phyloP scores from a whole-genome alignment of 2,113 vertebrate genomes.

The Myotis brandtii region DNA sequence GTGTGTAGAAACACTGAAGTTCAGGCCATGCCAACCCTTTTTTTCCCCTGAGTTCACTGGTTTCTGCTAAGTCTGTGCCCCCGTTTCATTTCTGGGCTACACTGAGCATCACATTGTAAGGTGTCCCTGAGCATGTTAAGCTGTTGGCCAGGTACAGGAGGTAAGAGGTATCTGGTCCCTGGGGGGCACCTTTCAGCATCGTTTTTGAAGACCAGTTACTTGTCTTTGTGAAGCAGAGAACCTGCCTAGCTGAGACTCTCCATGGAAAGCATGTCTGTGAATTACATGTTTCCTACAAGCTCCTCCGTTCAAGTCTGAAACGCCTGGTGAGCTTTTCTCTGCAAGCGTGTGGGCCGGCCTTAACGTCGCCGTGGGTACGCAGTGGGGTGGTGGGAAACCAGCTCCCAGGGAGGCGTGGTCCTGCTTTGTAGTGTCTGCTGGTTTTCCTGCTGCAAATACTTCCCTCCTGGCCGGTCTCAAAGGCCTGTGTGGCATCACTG shows the following conservation, averaged over 20 bases:
- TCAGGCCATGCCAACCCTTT: neutral
- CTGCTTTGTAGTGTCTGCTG: neutral
- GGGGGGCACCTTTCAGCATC: neutral
- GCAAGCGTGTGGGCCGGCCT: neutral
- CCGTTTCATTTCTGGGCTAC: neutral
- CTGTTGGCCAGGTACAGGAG: neutral
- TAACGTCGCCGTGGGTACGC: neutral
- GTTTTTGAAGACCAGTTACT: neutral
- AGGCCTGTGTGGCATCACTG: accelerated
- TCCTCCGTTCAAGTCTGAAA: neutral
- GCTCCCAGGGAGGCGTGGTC: neutral
- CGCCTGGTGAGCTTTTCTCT: neutral
- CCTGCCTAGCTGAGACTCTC: neutral
- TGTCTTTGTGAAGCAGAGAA: neutral
- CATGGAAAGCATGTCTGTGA: neutral
- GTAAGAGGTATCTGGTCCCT: neutral
- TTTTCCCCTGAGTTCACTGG: neutral
- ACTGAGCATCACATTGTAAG: neutral
- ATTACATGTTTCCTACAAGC: neutral
- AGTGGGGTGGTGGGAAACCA: accelerated
- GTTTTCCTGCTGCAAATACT: neutral
- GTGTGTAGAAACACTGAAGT: conserved; percentile 16
- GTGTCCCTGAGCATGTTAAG: neutral
- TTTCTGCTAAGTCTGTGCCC: neutral
- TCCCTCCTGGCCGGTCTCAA: neutral